A percentile compares a stretch with the other conserved stretches of the same genome.
Evolutionary conservation across 2,797 vertebrate species (phyloP).

Genomic region (Furcifer pardalis): DNA sequence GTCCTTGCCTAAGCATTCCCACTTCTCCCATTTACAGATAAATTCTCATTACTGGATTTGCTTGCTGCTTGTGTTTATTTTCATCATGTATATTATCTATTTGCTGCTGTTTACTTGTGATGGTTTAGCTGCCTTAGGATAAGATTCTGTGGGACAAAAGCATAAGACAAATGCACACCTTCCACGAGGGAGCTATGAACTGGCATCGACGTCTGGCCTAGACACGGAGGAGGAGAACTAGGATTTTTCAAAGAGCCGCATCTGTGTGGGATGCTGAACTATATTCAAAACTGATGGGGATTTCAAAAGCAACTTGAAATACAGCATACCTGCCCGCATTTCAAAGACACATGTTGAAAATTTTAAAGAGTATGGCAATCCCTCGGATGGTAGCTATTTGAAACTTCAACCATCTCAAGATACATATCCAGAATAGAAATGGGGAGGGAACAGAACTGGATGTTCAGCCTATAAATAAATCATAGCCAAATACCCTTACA

Average conservation of each 20-base stretch:
- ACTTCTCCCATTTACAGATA: neutral
- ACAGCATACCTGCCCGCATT: neutral
- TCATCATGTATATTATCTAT: neutral
- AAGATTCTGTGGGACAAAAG: neutral
- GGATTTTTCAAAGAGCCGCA: neutral
- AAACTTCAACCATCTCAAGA: neutral
- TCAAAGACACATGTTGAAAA: neutral
- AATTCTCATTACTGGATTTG: neutral
- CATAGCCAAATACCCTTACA: neutral
- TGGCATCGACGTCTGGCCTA: too few species aligned
- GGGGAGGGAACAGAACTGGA: neutral
- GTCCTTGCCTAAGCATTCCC: neutral
- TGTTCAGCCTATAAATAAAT: neutral
- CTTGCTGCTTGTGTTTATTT: neutral
- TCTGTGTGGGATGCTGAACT: neutral
- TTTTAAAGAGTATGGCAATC: neutral
- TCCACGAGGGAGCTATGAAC: neutral
- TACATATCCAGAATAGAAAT: neutral
- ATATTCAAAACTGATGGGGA: neutral
- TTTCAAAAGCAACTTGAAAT: neutral
- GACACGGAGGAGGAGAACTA: too few species aligned
- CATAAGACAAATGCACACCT: neutral
- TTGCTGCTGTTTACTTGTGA: neutral
- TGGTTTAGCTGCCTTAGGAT: neutral
- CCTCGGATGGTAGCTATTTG: neutral